Conservation (phyloP, 2,113 vertebrate species). For the Hirundichthys speculiger region DNA sequence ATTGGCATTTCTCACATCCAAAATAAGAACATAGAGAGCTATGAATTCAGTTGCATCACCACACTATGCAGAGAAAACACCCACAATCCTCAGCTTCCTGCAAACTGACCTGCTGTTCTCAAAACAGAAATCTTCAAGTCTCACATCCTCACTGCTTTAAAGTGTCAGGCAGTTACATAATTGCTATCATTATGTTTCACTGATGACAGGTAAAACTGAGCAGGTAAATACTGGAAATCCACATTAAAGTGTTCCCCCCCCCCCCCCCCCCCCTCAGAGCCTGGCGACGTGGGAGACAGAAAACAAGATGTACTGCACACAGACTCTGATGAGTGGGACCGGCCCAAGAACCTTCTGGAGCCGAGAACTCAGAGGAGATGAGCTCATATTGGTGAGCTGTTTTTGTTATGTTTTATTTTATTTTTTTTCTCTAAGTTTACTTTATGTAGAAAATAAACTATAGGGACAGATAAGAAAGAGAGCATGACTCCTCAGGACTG, state of each 20-base stretch:
- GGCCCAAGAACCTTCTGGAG: constrained; percentile 97
- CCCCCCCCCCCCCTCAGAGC: constrained; percentile 83
- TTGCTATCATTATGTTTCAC: not conserved
- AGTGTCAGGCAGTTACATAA: not conserved
- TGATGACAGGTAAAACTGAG: constrained; percentile 11
- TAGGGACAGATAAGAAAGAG: not conserved
- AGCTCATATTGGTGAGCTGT: constrained; percentile 93
- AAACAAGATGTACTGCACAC: constrained; percentile 95
- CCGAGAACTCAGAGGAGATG: constrained; percentile 91
- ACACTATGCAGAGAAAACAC: no score
- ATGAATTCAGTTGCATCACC: no score
- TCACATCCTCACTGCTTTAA: not conserved
- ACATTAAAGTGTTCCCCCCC: constrained; percentile 22
- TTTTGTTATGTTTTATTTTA: not conserved
- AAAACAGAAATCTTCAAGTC: no score
- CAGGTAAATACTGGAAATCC: not conserved
- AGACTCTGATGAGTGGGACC: constrained; percentile 89
- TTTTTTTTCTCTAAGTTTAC: no score
- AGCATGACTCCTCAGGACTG: not conserved
- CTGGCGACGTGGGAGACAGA: constrained; percentile 94
- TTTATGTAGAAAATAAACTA: no score
- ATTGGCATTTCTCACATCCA: not conserved
- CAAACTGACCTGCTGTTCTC: no score
- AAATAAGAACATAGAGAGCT: not conserved
- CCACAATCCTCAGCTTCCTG: no score